Conservation (phyloP, 2,113 vertebrate species). For the Arvicanthis niloticus region DNA sequence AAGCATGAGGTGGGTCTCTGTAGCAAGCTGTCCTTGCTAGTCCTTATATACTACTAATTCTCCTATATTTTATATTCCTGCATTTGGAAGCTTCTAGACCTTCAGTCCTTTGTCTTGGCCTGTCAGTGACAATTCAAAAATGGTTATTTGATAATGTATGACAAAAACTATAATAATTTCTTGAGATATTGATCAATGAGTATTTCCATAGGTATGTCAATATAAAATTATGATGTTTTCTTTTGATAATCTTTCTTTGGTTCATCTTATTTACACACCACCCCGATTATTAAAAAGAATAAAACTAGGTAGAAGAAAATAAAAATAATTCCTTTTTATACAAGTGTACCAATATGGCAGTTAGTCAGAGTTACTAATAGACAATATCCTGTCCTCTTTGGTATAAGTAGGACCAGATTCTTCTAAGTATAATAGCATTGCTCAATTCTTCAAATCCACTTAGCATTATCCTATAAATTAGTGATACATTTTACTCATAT, state of each 20-base stretch:
- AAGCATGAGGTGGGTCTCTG: not conserved
- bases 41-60: not conserved
- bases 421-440: conserved; percentile 25
- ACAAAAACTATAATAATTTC: not conserved
- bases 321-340: not conserved
- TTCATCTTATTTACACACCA: not conserved
- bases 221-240: not conserved
- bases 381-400: not conserved
- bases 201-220: not conserved
- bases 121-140: not conserved
- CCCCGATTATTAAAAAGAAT: not conserved
- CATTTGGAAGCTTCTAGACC: not conserved
- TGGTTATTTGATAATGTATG: not conserved
- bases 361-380: not conserved
- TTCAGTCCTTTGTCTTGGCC: not conserved
- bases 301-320: not conserved
- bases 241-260: not conserved
- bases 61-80: not conserved
- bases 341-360: not conserved
- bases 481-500: conserved; percentile 50
- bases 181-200: not conserved
- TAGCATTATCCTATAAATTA: conserved; percentile 57
- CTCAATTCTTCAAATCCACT: not conserved
- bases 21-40: not conserved
- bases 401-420: not conserved